Percentiles rank a stretch among this genome's conserved stretches.
Conservation (phyloP, 2,888 invertebrate species). For the Dryobota labecula region DNA sequence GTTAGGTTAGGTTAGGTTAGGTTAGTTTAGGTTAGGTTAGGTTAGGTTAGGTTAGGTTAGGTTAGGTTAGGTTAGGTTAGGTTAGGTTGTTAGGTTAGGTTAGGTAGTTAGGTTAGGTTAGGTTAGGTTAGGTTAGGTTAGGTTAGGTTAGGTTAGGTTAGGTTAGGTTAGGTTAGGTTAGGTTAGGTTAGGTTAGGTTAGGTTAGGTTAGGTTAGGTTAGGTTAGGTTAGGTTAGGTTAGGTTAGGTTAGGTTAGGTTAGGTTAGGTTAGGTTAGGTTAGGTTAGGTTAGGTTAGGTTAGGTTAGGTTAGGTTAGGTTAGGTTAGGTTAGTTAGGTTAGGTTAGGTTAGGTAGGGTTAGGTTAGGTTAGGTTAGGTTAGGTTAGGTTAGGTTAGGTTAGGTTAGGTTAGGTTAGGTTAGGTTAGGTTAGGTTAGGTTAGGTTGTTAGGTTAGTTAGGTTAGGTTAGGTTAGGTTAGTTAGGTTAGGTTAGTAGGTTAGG, state of each 20-base stretch:
- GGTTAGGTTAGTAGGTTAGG: too few species aligned
- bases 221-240: conserved; percentile 66
- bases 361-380: conserved; percentile 46
- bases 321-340: conserved; percentile 68
- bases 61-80: conserved; percentile 43
- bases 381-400: conserved; percentile 61
- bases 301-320: conserved; percentile 66
- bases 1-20: conserved; percentile 52
- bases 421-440: conserved; percentile 61
- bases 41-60: conserved; percentile 54
- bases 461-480: conserved; percentile 63
- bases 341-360: conserved; percentile 60
- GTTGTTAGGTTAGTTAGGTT: too few species aligned
- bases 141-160: conserved; percentile 46
- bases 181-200: conserved; percentile 60
- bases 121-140: conserved; percentile 49
- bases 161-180: conserved; percentile 59
- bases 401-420: conserved; percentile 58
- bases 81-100: too few species aligned
- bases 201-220: conserved; percentile 61
- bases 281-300: conserved; percentile 64
- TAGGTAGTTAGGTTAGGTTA: conserved; percentile 58
- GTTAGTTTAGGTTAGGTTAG: conserved; percentile 57
- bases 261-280: conserved; percentile 66
- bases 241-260: conserved; percentile 61